Base-by-base conservation (phyloP, 2,113 vertebrate species). In the Uropsilus gracilis region DNA sequence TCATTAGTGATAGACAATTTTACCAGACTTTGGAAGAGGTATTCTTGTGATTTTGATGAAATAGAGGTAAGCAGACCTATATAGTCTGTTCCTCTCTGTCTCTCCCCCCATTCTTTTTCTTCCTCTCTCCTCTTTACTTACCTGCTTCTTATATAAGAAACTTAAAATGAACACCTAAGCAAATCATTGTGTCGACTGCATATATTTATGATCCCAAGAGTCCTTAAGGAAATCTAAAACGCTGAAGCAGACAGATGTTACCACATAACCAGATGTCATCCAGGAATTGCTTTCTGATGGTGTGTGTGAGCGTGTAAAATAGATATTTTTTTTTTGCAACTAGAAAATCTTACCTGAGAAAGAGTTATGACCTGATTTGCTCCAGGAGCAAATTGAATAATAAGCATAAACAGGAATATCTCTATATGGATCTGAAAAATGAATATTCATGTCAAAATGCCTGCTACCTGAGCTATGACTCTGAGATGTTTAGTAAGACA, bases 301-400 rank as follows among this genome's bases (percentile, higher is more conserved):
- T 59, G 61, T 78, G 59, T 66, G 34, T 30, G 20, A 53, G 8
- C 32, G 14, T 37, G 0, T 50, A 14, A 18, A n/a, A 39, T 26
- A 20, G 28, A 50, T 94, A 48, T 76, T 83, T 91, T 68, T 93
- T 76, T 83, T 91, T 68, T 93, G 53, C 30, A 63, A 82, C 46
- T 73, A 39, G 48, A 85, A 90, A 93, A 78, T 13, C 2, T 24
- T 91, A 44, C 44, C n/a, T 90, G 32, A 86, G 37, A 69, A 77
- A 83, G 8, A 94, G 14, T 44, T 80, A 32, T 88, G n/a, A 68
- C 3, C 30, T 22, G 53, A 55, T 55, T 55, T 93, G 26, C 0
- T 13, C 42, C 32, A 57, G 26, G 30, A 87, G 34, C 13, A 82
- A 63, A 64, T 6, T 28, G 59, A 39, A 66, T 55, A 83, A 81